Base-by-base conservation (phyloP, 1,140 invertebrate species). In the Lepidurus apus region DNA sequence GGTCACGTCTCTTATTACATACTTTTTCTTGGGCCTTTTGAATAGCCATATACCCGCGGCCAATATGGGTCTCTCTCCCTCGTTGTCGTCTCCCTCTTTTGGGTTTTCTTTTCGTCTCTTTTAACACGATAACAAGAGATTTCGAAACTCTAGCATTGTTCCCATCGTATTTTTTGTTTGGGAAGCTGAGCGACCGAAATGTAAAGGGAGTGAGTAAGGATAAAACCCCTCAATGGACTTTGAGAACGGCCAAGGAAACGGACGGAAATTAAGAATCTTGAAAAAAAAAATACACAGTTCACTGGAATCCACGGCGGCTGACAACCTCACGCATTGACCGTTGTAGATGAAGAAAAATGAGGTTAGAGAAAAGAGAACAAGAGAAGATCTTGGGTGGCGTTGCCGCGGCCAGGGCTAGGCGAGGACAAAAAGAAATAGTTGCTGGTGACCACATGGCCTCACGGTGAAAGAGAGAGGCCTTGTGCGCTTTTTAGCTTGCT, bases 371-470 rank as follows among this genome's bases (percentile, higher is more conserved):
- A 65, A 65, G 21, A 65, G 13, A 21, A 65, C 53, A 65, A 17
- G 53, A 65, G 53, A 47, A 47, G 45, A 65, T 9, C 53, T 65
- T 65, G 53, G 53, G 53, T 65, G 53, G 45, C 45, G 45, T 10
- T 47, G 17, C 17, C 21, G 21, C 8, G 53, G 13, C 53, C 17
- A 21, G 13, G 21, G 53, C 21, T n/a, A 9, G 53, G 13, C 53
- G 53, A 21, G 13, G 21, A 17, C 9, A 65, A 65, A 65, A 65
- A 65, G 53, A 65, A 65, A 65, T n/a, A 65, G 13, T 21, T 21
- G 53, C 53, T 65, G 53, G 53, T 65, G 53, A 65, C 53, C 53
- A 65, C 53, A 65, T 65, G 53, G 53, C 53, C 53, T 65, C 53
- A 65, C 53, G 53, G 53, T 65, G 53, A 65, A 65, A 65, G 53